Base-by-base conservation (phyloP, 1,140 invertebrate genomes). In the Sarcophaga peregrina region DNA sequence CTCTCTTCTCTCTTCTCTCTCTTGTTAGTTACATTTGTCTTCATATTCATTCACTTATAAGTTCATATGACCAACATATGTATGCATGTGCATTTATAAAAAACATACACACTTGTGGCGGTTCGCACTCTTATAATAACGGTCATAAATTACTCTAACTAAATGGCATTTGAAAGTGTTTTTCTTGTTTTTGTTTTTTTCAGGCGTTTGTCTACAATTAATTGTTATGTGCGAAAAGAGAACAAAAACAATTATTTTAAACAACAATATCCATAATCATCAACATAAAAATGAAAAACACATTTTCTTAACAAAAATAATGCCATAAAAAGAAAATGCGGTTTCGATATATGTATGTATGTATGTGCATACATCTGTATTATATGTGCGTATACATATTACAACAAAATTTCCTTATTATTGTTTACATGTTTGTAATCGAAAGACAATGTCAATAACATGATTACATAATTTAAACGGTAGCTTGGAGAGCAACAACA, bases 181-280 rank as follows among this genome's bases (percentile, higher is more conserved):
- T 37, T 58, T 11, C 52, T 11, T 15, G 52, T 58, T 10, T 54
- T 54, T 15, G 9, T 54, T 13, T 37, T 37, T 37, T 37, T 37
- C 4, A 37, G 1, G 25, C 25, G 25, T 37, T 37, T 37, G 25
- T 58, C n/a, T 20, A 68, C 9, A 13, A 68, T 17, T 68, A 68
- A 68, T 68, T 68, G 58, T 68, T 68, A 20, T 68, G 62, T 68
- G 62, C 62, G 62, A 68, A 68, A 68, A 68, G 20, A 68, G 25
- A 37, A 37, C 25, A 37, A 37, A 37, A 37, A 37, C 25, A 37
- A 37, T 37, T 37, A 37, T 37, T 37, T 37, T 37, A 37, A 37
- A 37, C 25, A 37, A 37, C 25, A 37, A 37, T 37, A 37, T 37
- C 25, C 25, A 37, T 37, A 37, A 37, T 37, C 1, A 37, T 37